phyloP scores from a whole-genome alignment of 1,140 invertebrate genomes.

The Parapsyche elsis region DNA sequence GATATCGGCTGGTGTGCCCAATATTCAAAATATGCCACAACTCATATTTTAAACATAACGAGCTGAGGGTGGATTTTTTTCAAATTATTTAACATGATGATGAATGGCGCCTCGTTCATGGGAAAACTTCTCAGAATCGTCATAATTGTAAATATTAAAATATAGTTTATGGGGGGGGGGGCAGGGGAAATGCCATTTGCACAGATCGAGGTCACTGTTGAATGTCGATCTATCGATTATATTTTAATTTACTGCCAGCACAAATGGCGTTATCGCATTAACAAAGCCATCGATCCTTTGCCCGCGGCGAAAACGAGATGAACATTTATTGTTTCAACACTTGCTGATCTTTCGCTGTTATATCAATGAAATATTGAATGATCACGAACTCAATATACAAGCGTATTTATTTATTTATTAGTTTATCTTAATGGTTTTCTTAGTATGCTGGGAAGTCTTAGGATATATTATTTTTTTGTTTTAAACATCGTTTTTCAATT shows the following conservation, averaged over 20 bases:
- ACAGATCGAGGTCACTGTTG: conserved; percentile 7
- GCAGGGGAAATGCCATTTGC: conserved; percentile 14
- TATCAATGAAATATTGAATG: conserved; percentile 25
- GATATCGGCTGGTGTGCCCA: not conserved
- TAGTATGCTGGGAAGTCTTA: conserved; percentile 15
- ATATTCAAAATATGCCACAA: not conserved
- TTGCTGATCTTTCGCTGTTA: conserved; percentile 3
- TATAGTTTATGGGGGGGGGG: not conserved
- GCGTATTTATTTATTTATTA: not conserved
- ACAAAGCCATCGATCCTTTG: conserved; percentile 17
- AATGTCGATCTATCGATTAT: conserved; percentile 24
- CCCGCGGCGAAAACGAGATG: not conserved
- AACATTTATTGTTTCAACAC: conserved; percentile 17
- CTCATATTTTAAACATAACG: conserved; percentile 31
- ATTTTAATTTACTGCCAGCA: conserved; percentile 2
- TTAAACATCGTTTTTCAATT: conserved; percentile 43
- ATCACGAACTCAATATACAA: not conserved
- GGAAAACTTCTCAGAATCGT: conserved; percentile 2
- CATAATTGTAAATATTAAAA: too few relatives aligned
- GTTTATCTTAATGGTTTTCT: conserved; percentile 30
- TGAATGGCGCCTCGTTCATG: not conserved
- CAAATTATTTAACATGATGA: not conserved
- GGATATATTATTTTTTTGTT: conserved; percentile 8
- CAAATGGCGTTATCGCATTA: conserved; percentile 16
- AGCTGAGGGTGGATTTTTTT: not conserved